Evolutionary conservation across 2,113 vertebrate species (phyloP).

Genomic region (Polypterus bichir): DNA sequence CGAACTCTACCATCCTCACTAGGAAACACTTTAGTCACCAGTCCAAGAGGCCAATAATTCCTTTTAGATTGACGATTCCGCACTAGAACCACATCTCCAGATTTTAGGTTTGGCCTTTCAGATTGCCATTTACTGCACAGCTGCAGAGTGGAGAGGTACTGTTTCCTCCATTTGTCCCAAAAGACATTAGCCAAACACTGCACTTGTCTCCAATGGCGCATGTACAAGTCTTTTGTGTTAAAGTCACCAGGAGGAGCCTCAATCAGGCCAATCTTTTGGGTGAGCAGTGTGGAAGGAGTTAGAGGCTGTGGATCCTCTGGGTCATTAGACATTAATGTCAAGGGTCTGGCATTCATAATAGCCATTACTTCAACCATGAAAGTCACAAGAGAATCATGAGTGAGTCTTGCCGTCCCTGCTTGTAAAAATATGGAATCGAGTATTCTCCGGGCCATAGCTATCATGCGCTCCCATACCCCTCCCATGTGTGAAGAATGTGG

Average conservation of each 20-base stretch:
- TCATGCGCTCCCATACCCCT: no score
- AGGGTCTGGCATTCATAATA: slow-evolving; percentile 11
- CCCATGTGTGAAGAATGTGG: no score
- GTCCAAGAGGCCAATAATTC: no score
- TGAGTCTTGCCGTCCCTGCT: not conserved
- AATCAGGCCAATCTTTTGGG: slow-evolving; percentile 14
- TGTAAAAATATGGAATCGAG: no score
- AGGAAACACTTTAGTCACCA: no score
- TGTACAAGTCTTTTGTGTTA: not conserved
- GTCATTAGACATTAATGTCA: slow-evolving; percentile 1
- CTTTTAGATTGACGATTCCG: no score
- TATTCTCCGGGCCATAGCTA: no score
- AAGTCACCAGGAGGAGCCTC: slow-evolving; percentile 3
- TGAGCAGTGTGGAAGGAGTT: slow-evolving; percentile 12
- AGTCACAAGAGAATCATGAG: slow-evolving; percentile 17
- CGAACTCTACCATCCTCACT: no score
- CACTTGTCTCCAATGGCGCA: slow-evolving; percentile 1
- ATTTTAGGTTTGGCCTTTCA: no score
- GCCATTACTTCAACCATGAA: slow-evolving; percentile 16
- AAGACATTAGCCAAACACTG: slow-evolving; percentile 3
- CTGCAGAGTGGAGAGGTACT: slow-evolving; percentile 6
- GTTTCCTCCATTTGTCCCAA: slow-evolving; percentile 5
- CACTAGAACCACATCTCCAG: no score
- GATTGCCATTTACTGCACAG: not conserved
- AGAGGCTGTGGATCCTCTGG: slow-evolving; percentile 3